phyloP scores from a whole-genome alignment of 2,113 vertebrate species.

The Centropus bengalensis region DNA sequence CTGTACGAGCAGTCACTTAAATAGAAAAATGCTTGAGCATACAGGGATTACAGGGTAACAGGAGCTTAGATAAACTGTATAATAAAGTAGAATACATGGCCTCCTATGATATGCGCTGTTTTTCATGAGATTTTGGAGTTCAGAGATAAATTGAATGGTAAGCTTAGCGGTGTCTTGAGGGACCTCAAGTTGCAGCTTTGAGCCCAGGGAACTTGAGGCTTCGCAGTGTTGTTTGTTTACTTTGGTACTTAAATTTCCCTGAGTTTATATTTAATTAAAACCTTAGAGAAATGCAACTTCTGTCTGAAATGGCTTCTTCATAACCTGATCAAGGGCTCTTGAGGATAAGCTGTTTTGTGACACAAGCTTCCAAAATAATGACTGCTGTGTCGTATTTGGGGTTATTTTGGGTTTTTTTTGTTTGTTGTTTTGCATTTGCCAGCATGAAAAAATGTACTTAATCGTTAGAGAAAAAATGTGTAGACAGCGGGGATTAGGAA shows the following conservation, averaged over 20 bases:
- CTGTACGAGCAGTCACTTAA: background rate
- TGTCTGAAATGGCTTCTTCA: constrained; percentile 1
- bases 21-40: background rate
- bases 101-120: background rate
- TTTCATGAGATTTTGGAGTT: background rate
- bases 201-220: background rate
- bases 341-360: background rate
- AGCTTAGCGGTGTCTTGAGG: background rate
- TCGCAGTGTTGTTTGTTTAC: background rate
- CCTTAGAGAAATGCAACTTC: background rate
- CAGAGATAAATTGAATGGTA: background rate
- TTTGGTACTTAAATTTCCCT: background rate
- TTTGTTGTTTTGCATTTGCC: background rate
- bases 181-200: background rate
- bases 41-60: background rate
- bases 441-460: constrained; percentile 25
- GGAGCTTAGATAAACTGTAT: background rate
- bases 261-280: constrained; percentile 24
- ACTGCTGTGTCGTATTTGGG: background rate
- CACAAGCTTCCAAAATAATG: background rate
- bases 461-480: background rate
- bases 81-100: background rate
- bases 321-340: background rate
- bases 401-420: too few species aligned
- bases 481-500: constrained; percentile 20